phyloP scores from a whole-genome alignment of 1,140 invertebrate species.

The Coenobita brevimanus region DNA sequence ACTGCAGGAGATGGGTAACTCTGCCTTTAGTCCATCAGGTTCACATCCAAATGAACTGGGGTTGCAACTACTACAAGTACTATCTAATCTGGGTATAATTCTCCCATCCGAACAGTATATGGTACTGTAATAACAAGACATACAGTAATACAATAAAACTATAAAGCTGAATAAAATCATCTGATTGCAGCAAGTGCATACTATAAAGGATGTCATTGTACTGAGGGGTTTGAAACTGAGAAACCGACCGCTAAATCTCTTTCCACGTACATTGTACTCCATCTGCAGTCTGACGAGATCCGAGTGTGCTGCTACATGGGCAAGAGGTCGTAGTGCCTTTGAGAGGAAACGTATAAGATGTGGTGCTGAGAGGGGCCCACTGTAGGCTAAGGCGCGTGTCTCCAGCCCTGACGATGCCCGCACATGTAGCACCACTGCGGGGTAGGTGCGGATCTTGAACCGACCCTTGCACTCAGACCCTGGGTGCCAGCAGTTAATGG shows the following conservation, averaged over 20 bases:
- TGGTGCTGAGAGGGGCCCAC: slow-evolving; percentile 18
- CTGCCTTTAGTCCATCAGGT: too few relatives aligned
- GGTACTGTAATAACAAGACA: too few relatives aligned
- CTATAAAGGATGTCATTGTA: background rate
- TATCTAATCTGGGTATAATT: too few relatives aligned
- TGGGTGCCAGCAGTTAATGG: slow-evolving; percentile 58
- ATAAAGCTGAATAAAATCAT: too few relatives aligned
- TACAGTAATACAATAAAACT: too few relatives aligned
- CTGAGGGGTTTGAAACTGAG: background rate
- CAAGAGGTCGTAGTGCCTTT: slow-evolving; percentile 24
- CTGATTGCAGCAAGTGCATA: too few relatives aligned
- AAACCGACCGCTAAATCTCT: background rate
- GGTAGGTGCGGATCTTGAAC: slow-evolving; percentile 55
- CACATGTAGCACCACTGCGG: slow-evolving; percentile 36
- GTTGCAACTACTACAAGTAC: too few relatives aligned
- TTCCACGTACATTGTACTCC: slow-evolving; percentile 39
- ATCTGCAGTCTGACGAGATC: slow-evolving; percentile 54
- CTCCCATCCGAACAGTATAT: too few relatives aligned
- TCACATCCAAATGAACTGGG: too few relatives aligned
- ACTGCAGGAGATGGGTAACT: too few relatives aligned
- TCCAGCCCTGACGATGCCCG: slow-evolving; percentile 35
- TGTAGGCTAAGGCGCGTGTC: slow-evolving; percentile 48
- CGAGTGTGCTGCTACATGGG: slow-evolving; percentile 34
- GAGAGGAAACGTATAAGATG: slow-evolving; percentile 49
- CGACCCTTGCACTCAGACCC: slow-evolving; percentile 32